Evolutionary conservation across 1,140 invertebrate species (phyloP).

Genomic region (Scylla paramamosain): DNA sequence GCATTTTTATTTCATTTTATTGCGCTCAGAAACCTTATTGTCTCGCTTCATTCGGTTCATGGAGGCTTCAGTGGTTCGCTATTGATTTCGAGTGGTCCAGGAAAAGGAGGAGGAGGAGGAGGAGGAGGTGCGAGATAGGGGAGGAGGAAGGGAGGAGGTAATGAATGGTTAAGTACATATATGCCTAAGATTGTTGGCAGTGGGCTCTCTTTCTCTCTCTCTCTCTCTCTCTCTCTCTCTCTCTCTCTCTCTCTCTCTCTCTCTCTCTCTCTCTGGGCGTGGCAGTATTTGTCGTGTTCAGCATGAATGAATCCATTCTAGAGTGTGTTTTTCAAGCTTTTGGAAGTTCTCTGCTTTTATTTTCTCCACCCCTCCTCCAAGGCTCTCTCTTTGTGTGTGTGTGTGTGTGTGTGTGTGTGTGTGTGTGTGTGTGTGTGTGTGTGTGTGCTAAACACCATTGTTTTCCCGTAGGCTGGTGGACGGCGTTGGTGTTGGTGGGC

Average conservation of each 20-base stretch:
- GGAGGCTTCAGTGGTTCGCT: not conserved
- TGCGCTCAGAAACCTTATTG: not conserved
- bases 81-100: not conserved
- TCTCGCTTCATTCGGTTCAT: not conserved
- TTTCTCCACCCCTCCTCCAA: no score
- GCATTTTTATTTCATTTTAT: no score
- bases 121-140: not conserved
- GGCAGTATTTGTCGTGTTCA: not conserved
- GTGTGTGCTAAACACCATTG: not conserved
- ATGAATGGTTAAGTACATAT: not conserved
- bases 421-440: slow-evolving; percentile 18
- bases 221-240: no score
- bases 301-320: not conserved
- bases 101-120: no score
- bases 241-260: not conserved
- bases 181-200: not conserved
- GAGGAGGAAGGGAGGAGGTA: not conserved
- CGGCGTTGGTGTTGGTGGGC: slow-evolving; percentile 10
- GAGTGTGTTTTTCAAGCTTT: no score
- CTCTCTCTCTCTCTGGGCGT: not conserved
- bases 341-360: no score
- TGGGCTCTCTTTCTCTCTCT: no score
- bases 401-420: no score
- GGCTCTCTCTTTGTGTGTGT: no score
- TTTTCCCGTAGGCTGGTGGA: slow-evolving; percentile 25